These are phyloP conservation scores for Myotis pilosus DNA, from an alignment of 2,797 vertebrate genomes.

Conservation along the genomic window DNA sequence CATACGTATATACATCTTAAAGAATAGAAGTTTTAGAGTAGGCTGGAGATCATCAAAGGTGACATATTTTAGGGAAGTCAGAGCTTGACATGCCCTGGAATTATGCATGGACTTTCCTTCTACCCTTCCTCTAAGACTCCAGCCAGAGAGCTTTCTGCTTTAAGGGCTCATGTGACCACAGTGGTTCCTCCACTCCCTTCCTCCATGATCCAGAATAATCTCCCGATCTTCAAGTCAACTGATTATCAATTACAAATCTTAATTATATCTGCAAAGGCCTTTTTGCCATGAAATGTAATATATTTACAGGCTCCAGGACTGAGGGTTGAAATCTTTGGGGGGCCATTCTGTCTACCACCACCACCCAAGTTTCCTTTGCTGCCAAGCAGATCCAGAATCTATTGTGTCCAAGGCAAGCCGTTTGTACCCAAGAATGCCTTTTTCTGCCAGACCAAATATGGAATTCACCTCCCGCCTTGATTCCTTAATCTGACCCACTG, in stretches of 20 bases:
- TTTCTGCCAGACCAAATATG: not conserved
- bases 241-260: not conserved
- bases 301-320: not conserved
- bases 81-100: not conserved
- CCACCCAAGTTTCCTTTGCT: not conserved
- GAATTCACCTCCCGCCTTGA: not conserved
- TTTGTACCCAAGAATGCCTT: not conserved
- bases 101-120: not conserved
- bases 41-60: not conserved
- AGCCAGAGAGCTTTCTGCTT: not conserved
- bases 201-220: not conserved
- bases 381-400: not conserved
- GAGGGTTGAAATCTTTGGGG: not conserved
- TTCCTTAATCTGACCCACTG: not conserved
- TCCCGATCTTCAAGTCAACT: not conserved
- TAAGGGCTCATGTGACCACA: not conserved
- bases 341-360: not conserved
- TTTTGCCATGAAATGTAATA: not conserved
- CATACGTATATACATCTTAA: not conserved
- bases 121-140: not conserved
- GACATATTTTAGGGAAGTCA: not conserved
- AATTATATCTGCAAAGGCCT: not conserved
- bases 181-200: not conserved
- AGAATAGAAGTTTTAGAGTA: not conserved
- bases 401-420: not conserved